phyloP scores from a whole-genome alignment of 2,113 vertebrate genomes.

The Rhinopomastus cyanomelas region DNA sequence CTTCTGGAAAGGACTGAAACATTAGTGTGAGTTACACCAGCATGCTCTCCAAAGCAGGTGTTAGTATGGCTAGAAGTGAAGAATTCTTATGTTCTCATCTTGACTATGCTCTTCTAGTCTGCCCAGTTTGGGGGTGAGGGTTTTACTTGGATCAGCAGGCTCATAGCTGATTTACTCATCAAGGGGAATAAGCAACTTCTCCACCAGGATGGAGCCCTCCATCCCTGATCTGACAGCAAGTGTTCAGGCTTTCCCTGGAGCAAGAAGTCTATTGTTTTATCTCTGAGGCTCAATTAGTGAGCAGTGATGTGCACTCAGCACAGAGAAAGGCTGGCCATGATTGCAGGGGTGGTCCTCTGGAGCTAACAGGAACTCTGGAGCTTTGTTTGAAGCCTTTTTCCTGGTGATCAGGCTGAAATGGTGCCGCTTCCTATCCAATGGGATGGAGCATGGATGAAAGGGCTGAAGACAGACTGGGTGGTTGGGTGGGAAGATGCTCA shows the following conservation, averaged over 20 bases:
- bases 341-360: neutral
- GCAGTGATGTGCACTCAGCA: neutral
- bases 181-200: neutral
- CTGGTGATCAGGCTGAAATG: neutral
- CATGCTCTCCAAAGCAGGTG: neutral
- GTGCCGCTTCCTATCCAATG: neutral
- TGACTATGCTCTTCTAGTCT: neutral
- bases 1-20: neutral
- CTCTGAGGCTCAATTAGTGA: neutral
- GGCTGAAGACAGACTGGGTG: neutral
- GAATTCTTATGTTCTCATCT: neutral
- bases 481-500: neutral
- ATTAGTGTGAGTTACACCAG: neutral
- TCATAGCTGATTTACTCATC: neutral
- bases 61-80: neutral
- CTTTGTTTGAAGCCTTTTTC: neutral
- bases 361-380: too few relatives aligned
- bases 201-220: neutral
- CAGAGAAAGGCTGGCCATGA: neutral
- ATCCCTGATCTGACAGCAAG: neutral
- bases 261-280: neutral
- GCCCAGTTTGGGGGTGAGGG: neutral
- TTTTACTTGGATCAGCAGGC: neutral
- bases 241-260: neutral
- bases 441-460: too few relatives aligned